Base-by-base conservation (phyloP, 1,140 invertebrate genomes). In the Lasioglossum albipes region DNA sequence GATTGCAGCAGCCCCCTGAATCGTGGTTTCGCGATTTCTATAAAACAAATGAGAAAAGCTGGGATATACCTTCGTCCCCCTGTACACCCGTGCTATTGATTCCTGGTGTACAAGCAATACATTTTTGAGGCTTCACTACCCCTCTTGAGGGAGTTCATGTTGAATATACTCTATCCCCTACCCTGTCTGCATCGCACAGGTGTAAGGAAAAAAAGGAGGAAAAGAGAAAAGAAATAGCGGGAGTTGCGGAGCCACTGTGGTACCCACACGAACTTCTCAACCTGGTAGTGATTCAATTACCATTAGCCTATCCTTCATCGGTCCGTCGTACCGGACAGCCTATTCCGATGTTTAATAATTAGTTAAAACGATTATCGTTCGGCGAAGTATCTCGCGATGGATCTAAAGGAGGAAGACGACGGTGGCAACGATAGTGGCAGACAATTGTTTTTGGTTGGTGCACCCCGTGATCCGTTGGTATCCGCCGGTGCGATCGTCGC, bases 41-140 rank as follows among this genome's bases (percentile, higher is more conserved):
- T 27, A 45, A 76, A 68, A 66, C 61, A 67, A 42, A 68, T 12
- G 62, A 81, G 41, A 18, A 20, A 86, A 89, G 77, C 64, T 62
- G 81, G 36, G 68, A 82, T 86, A 84, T 89, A 83, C 80, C 57
- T 88, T 82, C 71, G 75, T 67, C 49, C 69, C 41, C 81, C 82
- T 85, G 66, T 87, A 88, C 52, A 67, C 52, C 42, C 52, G 61
- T 73, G 66, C 87, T 92, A 92, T 93, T 89, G 92, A 93, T 93
- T 93, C 88, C 89, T 81, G 82, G 88, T 90, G 88, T 89, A 91
- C 83, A 90, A 91, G 89, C 88, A 90, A 91, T 84, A 90, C 91
- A 91, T 90, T 93, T 93, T 88, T 92, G 82, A 80, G 92, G 92
- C 91, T 93, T 93, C 92, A 62, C 82, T 89, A 88, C 77, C 90